Base-by-base conservation (phyloP, 2,113 vertebrate genomes). In the Sturnira hondurensis region DNA sequence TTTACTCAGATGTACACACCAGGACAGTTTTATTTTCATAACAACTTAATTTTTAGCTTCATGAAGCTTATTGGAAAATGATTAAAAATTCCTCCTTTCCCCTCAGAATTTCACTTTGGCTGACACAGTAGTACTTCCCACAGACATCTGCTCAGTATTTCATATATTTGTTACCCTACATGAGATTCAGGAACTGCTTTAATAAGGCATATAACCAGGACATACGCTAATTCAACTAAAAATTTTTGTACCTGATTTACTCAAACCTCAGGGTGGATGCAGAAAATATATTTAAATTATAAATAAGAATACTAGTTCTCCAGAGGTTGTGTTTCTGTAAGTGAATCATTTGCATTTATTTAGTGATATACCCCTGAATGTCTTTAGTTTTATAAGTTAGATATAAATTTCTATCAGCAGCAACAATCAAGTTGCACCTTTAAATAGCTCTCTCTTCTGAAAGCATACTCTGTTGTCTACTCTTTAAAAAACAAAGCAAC, bases 291-390 rank as follows among this genome's bases (percentile, higher is more conserved):
- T 70, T 91, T 88, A 87, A 82, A 91, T 91, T 87, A 8, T 67
- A 91, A 77, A 50, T 45, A 76, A 65, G 88, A 77, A 83, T 41
- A 43, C 71, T 88, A 88, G 83, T 61, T 9, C 68, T 26, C 38
- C 8, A 45, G 67, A 87, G 87, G 38, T 83, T 22, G 67, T 41
- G 83, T 82, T 88, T 83, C 70, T 92, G 43, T 52, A 63, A 92
- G 70, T 11, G 76, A 87, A 71, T 54, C 61, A 71, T 54, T 88
- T 94, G 77, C 77, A 92, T 92, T 54, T 94, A 94, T 78, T 94
- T 91, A 82, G 77, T 77, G 76, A 87, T 91, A 77, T 83, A 61
- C 41, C 47, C 65, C 7, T 61, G 61, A 83, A 91, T 50, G 86
- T 86, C 47, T 74, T 33, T 67, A 61, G 41, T 68, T 91, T 86